Percentiles rank a stretch among this genome's conserved stretches.
Conservation (phyloP, 1,140 invertebrate genomes). For the Phthorimaea operculella region DNA sequence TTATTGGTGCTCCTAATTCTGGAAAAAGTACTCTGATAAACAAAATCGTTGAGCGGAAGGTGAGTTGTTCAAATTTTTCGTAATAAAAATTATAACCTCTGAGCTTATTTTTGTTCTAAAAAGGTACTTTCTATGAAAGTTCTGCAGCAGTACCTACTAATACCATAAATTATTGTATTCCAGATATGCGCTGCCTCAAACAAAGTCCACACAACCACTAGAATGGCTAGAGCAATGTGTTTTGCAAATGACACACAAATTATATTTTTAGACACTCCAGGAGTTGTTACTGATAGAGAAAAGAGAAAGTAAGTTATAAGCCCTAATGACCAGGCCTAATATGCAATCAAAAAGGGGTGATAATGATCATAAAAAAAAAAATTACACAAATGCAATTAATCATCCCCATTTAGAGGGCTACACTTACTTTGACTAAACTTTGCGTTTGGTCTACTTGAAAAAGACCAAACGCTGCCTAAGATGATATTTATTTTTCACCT, state of each 20-base stretch:
- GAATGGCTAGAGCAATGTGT: constrained; percentile 77
- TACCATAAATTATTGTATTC: constrained; percentile 21
- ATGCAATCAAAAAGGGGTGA: too few species aligned
- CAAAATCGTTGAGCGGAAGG: constrained; percentile 81
- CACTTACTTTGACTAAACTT: too few species aligned
- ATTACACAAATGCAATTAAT: too few species aligned
- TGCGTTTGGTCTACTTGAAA: too few species aligned
- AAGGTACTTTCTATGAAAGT: too few species aligned
- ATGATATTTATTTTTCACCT: too few species aligned
- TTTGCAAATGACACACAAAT: constrained; percentile 83
- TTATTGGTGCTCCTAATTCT: constrained; percentile 91
- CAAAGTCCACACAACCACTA: constrained; percentile 91
- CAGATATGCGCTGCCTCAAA: constrained; percentile 88
- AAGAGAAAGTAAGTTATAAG: constrained; percentile 69
- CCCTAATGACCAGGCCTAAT: not conserved
- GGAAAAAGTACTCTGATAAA: constrained; percentile 97
- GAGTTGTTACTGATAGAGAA: constrained; percentile 76
- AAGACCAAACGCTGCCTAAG: too few species aligned
- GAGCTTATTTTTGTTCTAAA: not conserved
- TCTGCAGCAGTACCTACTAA: too few species aligned
- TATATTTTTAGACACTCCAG: constrained; percentile 90
- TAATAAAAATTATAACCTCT: not conserved
- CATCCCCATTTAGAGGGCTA: too few species aligned
- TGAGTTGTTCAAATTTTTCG: constrained; percentile 35
- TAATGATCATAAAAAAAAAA: too few species aligned